Conservation (phyloP, 2,888 invertebrate genomes). For the Leucoma salicis region DNA sequence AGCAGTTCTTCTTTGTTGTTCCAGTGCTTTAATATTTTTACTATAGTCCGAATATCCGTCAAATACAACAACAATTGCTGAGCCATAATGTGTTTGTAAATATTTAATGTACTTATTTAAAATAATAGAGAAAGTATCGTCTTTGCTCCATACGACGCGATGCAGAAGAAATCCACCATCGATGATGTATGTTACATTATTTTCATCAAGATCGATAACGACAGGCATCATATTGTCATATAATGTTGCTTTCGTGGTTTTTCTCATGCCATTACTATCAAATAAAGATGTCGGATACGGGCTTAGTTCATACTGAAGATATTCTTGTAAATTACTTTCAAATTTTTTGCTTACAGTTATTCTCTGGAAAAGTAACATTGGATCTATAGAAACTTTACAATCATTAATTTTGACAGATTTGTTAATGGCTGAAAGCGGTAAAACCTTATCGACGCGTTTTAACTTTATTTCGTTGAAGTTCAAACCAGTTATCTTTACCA, state of each 20-base stretch:
- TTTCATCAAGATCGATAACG: not conserved
- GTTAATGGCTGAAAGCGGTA: not conserved
- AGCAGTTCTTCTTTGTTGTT: constrained; percentile 49
- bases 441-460: not conserved
- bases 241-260: not conserved
- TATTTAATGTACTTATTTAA: not conserved
- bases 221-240: not conserved
- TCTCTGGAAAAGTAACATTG: not conserved
- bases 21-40: constrained; percentile 48
- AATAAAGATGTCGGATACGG: not conserved
- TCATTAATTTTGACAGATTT: not conserved
- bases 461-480: not conserved
- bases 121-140: not conserved
- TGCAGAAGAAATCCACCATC: constrained; percentile 1
- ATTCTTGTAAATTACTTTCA: not conserved
- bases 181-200: not conserved
- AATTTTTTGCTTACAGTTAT: not conserved
- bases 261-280: not conserved
- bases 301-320: not conserved
- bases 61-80: constrained; percentile 13
- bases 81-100: not conserved
- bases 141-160: not conserved
- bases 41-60: constrained; percentile 43
- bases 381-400: not conserved
- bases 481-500: not conserved